phyloP scores from a whole-genome alignment of 2,797 vertebrate genomes.

The Gallinago solitaria region DNA sequence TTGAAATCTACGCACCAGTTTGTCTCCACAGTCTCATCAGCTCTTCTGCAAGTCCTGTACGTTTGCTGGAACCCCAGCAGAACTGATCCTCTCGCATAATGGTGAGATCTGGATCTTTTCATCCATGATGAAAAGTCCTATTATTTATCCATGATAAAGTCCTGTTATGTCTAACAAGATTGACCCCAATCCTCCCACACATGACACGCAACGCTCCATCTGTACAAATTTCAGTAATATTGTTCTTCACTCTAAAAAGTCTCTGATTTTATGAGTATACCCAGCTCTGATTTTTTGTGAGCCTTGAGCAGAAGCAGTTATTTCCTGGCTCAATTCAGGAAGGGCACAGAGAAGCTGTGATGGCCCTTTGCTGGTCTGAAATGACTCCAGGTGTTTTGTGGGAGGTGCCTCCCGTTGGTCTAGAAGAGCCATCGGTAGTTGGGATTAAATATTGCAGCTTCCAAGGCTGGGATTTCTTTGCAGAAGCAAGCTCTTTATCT shows the following conservation, averaged over 20 bases:
- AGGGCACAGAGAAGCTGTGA: background rate
- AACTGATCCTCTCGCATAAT: background rate
- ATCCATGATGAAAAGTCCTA: background rate
- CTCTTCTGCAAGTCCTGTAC: background rate
- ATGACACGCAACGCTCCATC: background rate
- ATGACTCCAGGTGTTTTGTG: background rate
- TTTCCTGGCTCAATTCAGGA: background rate
- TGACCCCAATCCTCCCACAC: conserved; percentile 15
- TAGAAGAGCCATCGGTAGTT: background rate
- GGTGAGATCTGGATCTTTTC: background rate
- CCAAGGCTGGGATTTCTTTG: background rate
- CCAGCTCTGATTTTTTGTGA: background rate
- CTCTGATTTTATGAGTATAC: background rate
- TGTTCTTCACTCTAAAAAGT: background rate
- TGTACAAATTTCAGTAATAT: background rate
- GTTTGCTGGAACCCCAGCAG: background rate
- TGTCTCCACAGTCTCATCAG: background rate
- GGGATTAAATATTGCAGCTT: background rate
- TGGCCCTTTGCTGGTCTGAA: background rate
- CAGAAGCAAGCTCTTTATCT: background rate
- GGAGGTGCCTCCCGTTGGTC: background rate
- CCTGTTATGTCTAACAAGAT: conserved; percentile 37
- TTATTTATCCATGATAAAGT: background rate
- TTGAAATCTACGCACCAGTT: background rate
- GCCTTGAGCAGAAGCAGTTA: rapidly evolving